Percentiles rank a stretch among this genome's conserved stretches.
Evolutionary conservation across 2,797 vertebrate genomes (phyloP).

Genomic region (Esox lucius): DNA sequence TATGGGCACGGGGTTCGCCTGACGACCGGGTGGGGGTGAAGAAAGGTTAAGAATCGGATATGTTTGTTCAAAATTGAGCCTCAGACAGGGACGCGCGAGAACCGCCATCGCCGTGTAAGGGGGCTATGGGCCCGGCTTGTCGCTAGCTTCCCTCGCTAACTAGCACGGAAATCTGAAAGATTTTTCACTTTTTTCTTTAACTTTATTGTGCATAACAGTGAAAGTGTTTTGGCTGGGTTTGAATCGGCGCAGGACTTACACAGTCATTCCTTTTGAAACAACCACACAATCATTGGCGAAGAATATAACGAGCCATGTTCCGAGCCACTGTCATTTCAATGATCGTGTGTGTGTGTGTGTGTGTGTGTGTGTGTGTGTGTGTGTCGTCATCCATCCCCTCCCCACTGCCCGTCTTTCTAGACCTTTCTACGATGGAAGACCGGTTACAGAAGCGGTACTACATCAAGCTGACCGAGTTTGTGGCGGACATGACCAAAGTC

Average conservation of each 20-base stretch:
- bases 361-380: too few species aligned
- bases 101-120: slow-evolving; percentile 9
- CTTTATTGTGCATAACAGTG: neutral
- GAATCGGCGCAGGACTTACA: slow-evolving; percentile 27
- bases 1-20: slow-evolving; percentile 49
- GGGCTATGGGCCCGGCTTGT: neutral
- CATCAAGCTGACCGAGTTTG: slow-evolving; percentile 94
- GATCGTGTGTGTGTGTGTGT: too few species aligned
- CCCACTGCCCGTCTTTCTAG: slow-evolving; percentile 69
- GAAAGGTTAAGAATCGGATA: slow-evolving; percentile 51
- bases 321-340: slow-evolving; percentile 5
- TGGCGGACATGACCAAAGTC: slow-evolving; percentile 99
- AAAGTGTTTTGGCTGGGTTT: neutral
- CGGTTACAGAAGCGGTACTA: slow-evolving; percentile 89
- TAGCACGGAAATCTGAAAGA: too few species aligned
- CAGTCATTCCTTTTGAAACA: slow-evolving; percentile 45
- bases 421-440: slow-evolving; percentile 96
- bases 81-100: slow-evolving; percentile 20
- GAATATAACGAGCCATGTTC: slow-evolving; percentile 19
- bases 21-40: slow-evolving; percentile 52
- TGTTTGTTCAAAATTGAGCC: slow-evolving; percentile 61
- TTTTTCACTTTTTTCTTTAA: neutral
- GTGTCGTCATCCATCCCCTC: too few species aligned
- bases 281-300: slow-evolving; percentile 32
- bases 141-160: neutral